Base-by-base conservation (phyloP, 2,113 vertebrate species). In the Menidia beryllina region DNA sequence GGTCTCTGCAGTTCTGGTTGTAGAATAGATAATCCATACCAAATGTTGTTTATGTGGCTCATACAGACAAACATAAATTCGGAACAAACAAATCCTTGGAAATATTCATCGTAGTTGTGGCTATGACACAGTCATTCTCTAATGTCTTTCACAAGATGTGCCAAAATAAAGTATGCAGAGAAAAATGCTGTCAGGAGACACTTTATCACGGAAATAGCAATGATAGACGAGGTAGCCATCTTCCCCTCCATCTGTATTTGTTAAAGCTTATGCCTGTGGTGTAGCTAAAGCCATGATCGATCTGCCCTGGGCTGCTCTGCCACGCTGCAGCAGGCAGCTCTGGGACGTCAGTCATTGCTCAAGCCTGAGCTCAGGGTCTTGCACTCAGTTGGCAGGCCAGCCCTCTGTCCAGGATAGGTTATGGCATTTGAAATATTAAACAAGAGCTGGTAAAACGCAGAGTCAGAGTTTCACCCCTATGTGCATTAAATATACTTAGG, bases 251-350 rank as follows among this genome's bases (percentile, higher is more conserved):
- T 45, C 5, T 21, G 60, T 72, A 75, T 92, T 90, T 90, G 83
- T 88, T 79, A 91, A 89, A 86, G 73, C 83, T 82, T 65, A 69
- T 55, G 72, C 57, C 83, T 68, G 56, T 39, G 34, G 71, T 76
- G 72, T n/a, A 69, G 74, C 66, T 66, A 81, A 79, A 78, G 62
- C 77, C 12, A 30, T 88, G 81, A 94, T 91, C 47, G 83, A 93
- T 92, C 75, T 85, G 77, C 68, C 81, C 2, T 1, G 72, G 64
- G 86, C 75, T 68, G 58, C 61, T 23, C 27, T 53, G 75, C 64
- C 79, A 70, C 30, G 19, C 68, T 60, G 67, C 85, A 58, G 76
- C 72, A 64, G 63, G 57, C 73, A 67, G 70, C 81, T 75, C 82
- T 34, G 65, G 48, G 81, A 68, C 63, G 51, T 89, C 88, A 81